A percentile compares a stretch with the other conserved stretches of the same genome.
Evolutionary conservation across 2,113 vertebrate species (phyloP).

Genomic region (Columba janthina): DNA sequence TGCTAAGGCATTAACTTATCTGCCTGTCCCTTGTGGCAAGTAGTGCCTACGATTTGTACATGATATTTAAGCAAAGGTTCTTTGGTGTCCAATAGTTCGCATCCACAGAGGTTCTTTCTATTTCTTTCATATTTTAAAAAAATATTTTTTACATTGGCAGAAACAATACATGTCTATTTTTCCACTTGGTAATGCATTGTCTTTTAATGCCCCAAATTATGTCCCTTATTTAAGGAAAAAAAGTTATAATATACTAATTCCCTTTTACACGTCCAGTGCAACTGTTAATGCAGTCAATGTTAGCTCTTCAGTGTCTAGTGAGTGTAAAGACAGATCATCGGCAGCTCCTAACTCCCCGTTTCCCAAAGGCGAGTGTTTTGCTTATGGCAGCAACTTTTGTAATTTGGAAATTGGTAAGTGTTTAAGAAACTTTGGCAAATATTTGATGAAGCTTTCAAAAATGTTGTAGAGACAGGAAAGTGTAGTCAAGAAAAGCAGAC

Average conservation of each 20-base stretch:
- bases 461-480: neutral
- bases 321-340: neutral
- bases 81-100: neutral
- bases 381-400: neutral
- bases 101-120: neutral
- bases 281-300: neutral
- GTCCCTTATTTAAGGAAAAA: neutral
- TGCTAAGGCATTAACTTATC: neutral
- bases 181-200: rapidly evolving
- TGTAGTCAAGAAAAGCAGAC: neutral
- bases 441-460: neutral
- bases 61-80: neutral
- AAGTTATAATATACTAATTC: neutral
- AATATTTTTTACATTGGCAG: neutral
- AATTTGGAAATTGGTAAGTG: neutral
- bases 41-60: neutral
- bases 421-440: neutral
- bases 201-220: neutral
- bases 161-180: neutral
- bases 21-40: neutral
- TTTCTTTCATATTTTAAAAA: neutral
- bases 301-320: neutral
- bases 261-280: neutral
- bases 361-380: neutral
- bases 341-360: neutral